phyloP scores from a whole-genome alignment of 2,113 vertebrate species.

The Corythornis vintsioides region DNA sequence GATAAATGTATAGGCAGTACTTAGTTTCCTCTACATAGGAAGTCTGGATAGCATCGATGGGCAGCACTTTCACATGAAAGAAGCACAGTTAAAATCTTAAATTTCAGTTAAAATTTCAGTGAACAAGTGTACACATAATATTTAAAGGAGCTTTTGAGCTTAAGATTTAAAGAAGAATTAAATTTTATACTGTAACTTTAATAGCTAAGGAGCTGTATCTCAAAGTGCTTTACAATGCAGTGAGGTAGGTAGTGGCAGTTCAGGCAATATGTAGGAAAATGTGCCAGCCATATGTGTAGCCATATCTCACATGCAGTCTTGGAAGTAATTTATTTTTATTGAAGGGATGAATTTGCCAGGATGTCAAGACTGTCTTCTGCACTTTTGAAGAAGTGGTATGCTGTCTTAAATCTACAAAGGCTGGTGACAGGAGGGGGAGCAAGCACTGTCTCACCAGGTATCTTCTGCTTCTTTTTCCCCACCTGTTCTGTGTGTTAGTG shows the following conservation, averaged over 20 bases:
- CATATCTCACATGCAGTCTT: slow-evolving; percentile 40
- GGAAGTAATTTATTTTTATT: slow-evolving; percentile 32
- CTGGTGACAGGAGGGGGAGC: slow-evolving; percentile 14
- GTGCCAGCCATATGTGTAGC: slow-evolving; percentile 46
- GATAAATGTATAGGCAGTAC: not conserved
- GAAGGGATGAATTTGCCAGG: slow-evolving; percentile 43
- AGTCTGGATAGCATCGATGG: not conserved
- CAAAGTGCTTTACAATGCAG: not conserved
- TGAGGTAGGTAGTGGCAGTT: slow-evolving; percentile 11
- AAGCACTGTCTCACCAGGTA: not conserved
- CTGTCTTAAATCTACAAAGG: not conserved
- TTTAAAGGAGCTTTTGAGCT: slow-evolving; percentile 33
- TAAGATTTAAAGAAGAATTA: slow-evolving; percentile 23
- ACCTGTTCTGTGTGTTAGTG: not conserved
- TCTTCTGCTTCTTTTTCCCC: not conserved
- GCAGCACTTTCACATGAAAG: not conserved
- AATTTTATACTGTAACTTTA: slow-evolving; percentile 22
- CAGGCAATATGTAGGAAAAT: slow-evolving; percentile 2
- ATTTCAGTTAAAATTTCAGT: not conserved
- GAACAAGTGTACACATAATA: not conserved
- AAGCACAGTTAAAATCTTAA: not conserved
- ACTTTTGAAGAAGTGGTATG: slow-evolving; percentile 26
- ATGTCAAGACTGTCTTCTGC: slow-evolving; percentile 43
- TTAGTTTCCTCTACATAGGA: not conserved
- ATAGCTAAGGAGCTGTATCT: slow-evolving; percentile 21